Evolutionary conservation across 2,888 invertebrate species (phyloP).

Genomic region (Folsomia manolachei): DNA sequence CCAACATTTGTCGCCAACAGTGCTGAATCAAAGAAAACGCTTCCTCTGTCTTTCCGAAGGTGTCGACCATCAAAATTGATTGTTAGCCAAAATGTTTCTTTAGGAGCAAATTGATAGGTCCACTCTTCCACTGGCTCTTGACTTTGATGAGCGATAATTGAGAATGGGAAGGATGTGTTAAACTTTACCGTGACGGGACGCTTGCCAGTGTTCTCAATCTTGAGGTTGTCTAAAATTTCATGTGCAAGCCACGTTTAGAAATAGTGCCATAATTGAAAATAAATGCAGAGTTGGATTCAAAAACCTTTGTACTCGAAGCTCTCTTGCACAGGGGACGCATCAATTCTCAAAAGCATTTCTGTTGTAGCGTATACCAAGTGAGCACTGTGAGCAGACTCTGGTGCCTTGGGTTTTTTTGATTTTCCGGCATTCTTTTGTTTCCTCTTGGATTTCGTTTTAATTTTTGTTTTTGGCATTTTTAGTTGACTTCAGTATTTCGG

Average conservation of each 20-base stretch:
- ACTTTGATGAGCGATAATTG: conserved; percentile 17
- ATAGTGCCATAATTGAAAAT: neutral
- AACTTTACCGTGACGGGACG: conserved; percentile 28
- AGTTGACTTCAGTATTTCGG: too few species aligned
- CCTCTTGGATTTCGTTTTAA: too few species aligned
- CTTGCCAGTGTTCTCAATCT: conserved; percentile 31
- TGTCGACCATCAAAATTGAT: conserved; percentile 37
- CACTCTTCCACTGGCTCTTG: conserved; percentile 22
- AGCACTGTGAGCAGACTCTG: too few species aligned
- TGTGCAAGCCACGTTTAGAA: neutral
- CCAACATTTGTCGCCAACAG: conserved; percentile 25
- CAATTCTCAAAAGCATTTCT: conserved; percentile 27
- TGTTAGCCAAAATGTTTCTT: conserved; percentile 19
- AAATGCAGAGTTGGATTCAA: neutral
- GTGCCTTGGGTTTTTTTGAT: too few species aligned
- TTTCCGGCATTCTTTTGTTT: too few species aligned
- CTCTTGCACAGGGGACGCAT: conserved; percentile 33
- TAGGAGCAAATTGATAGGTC: conserved; percentile 20
- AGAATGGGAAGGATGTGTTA: conserved; percentile 36
- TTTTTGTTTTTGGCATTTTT: too few species aligned
- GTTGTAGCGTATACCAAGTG: too few species aligned
- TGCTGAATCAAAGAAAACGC: conserved; percentile 24
- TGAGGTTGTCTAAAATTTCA: conserved; percentile 28
- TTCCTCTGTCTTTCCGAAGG: conserved; percentile 33
- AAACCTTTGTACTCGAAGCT: conserved; percentile 28